phyloP scores from a whole-genome alignment of 2,888 invertebrate genomes.

The Athalia rosae region DNA sequence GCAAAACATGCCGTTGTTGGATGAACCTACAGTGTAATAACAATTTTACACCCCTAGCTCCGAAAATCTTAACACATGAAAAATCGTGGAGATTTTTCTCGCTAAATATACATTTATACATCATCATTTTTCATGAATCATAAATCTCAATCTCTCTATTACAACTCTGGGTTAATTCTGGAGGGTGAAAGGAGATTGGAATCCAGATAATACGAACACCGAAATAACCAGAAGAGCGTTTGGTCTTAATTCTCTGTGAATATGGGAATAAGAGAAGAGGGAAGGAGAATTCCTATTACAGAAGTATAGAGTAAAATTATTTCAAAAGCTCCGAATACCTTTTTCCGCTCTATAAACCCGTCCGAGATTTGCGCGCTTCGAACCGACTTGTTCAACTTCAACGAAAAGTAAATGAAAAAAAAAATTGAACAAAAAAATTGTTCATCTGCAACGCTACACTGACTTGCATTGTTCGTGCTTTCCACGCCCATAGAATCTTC shows the following conservation, averaged over 20 bases:
- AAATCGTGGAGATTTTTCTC: not conserved
- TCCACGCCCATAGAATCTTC: not conserved
- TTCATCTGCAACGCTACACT: not conserved
- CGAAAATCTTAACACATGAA: constrained; percentile 4
- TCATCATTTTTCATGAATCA: too few species aligned
- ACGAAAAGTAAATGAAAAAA: not conserved
- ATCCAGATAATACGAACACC: not conserved
- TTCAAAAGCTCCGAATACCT: too few species aligned
- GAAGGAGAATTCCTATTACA: too few species aligned
- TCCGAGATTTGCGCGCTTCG: not conserved
- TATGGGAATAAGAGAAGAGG: too few species aligned
- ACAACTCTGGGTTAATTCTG: too few species aligned
- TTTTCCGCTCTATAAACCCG: not conserved
- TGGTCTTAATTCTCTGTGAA: too few species aligned
- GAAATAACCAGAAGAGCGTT: too few species aligned
- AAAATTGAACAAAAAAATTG: not conserved
- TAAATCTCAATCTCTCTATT: too few species aligned
- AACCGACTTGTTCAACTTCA: not conserved
- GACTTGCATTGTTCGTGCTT: not conserved
- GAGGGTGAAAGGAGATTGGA: not conserved
- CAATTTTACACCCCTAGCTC: too few species aligned
- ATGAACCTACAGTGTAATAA: constrained; percentile 11
- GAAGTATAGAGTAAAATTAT: too few species aligned
- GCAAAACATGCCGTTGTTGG: constrained; percentile 12
- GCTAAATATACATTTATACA: not conserved